Base-by-base conservation (phyloP, 1,140 invertebrate genomes). In the Danaus plexippus region DNA sequence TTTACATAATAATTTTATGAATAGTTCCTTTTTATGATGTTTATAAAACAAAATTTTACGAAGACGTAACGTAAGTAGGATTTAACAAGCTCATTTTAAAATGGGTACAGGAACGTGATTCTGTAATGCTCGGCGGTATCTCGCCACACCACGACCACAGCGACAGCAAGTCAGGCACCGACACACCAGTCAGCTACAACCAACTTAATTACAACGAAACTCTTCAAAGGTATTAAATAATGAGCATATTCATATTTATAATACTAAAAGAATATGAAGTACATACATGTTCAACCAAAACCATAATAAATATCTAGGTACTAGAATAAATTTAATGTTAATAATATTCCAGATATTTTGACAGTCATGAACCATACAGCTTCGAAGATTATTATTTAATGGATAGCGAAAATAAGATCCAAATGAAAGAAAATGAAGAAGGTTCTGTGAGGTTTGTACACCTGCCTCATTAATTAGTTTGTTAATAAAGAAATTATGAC, bases 151-250 rank as follows among this genome's bases (percentile, higher is more conserved):
- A 94, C 70, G 93, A 95, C 54, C 91, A 92, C 75, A 91, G 89
- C 74, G 93, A 94, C 75, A 94, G 93, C 73, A 94, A 94, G 80
- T 93, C 92, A 5, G 95, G 93, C 12, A 92, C 92, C 1, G 22
- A 94, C 70, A 95, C 94, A 13, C 93, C 93, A 22, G 91, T 94
- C 6, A 95, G 93, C 69, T 96, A 96, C 84, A 94, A 92, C 74
- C 94, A 96, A 73, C 88, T 96, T 7, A 96, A 96, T 85, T 96
- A 95, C 75, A 94, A 94, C 72, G 94, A 96, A 74, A 96, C 94
- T 69, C 90, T 97, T 44, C 90, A 94, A 77, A 90, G 87, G 82
- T 87, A 54, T 63, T 58, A n/a, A 43, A 10, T 32, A 11, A 47
- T 13, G 32, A 55, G 10, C 40, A 51, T 48, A 50, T 57, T 46